A percentile compares a stretch with the other conserved stretches of the same genome.
Evolutionary conservation across 2,113 vertebrate species (phyloP).

Genomic region (Rhinoptilus africanus): DNA sequence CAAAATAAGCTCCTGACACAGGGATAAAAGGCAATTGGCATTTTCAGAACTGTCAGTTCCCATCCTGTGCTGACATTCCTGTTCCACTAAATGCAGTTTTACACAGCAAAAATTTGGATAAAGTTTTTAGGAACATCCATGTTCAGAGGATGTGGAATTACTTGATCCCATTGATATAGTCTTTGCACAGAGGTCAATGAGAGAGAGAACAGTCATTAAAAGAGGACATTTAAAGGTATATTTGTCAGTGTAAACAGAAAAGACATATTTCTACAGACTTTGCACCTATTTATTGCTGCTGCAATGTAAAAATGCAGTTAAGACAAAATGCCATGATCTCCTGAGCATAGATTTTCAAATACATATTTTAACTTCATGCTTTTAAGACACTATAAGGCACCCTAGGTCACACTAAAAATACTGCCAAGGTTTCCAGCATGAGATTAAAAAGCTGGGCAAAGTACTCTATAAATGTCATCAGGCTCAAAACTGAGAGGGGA

Average conservation of each 20-base stretch:
- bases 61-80: neutral
- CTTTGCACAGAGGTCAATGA: neutral
- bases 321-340: neutral
- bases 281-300: neutral
- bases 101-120: neutral
- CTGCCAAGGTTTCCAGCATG: neutral
- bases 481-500: neutral
- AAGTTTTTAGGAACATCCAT: neutral
- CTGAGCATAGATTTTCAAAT: neutral
- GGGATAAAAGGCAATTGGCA: neutral
- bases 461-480: neutral
- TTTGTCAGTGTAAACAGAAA: neutral
- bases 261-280: neutral
- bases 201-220: neutral
- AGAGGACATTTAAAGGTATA: neutral
- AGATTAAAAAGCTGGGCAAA: neutral
- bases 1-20: neutral
- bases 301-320: neutral
- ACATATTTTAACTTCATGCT: neutral
- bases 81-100: neutral
- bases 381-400: neutral
- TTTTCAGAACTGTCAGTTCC: neutral
- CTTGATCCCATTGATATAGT: neutral
- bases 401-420: neutral
- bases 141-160: neutral